Base-by-base conservation (phyloP, 2,113 vertebrate species). In the Lota lota region DNA sequence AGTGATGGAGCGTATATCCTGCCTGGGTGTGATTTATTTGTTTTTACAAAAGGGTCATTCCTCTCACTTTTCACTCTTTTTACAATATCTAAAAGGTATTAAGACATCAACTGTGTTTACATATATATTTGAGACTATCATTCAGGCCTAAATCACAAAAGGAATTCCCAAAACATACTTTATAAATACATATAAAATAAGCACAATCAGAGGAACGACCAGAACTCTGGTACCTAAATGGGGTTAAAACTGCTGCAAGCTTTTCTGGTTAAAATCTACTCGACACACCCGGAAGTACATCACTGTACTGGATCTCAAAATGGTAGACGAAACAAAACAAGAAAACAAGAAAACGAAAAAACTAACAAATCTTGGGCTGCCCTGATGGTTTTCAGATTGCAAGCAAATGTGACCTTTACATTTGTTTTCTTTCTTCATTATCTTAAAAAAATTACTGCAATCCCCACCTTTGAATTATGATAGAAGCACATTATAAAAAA, bases 31-130 rank as follows among this genome's bases (percentile, higher is more conserved):
- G 80, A 84, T 47, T 63, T 67, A 36, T 78, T 77, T 64, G 59
- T 85, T 85, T 89, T 90, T 90, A 91, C 86, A 90, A 92, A 91
- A 84, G 67, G 77, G 74, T 87, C 83, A 68, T 81, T 87, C 69
- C 68, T 85, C 81, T 82, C 74, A 84, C 81, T 74, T 83, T 84
- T 89, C 81, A 83, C 74, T 88, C 80, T 90, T 90, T 92, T 88
- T 91, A 90, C 88, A 90, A 91, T 85, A 90, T 92, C 91, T 90
- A 93, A 92, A 93, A 92, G 88, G 81, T 88, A 85, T 91, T 82
- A 89, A 92, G 91, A 92, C 91, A 91, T 92, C 87, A 83, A 92
- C 88, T 90, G 85, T 88, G 88, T 90, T 88, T 86, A 91, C 86
- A 86, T 80, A 83, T 84, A 86, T 87, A 87, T 89, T 86, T 77